These are phyloP conservation scores for Aleiodes alternator DNA, from an alignment of 2,888 invertebrate genomes.

Conservation along the genomic window DNA sequence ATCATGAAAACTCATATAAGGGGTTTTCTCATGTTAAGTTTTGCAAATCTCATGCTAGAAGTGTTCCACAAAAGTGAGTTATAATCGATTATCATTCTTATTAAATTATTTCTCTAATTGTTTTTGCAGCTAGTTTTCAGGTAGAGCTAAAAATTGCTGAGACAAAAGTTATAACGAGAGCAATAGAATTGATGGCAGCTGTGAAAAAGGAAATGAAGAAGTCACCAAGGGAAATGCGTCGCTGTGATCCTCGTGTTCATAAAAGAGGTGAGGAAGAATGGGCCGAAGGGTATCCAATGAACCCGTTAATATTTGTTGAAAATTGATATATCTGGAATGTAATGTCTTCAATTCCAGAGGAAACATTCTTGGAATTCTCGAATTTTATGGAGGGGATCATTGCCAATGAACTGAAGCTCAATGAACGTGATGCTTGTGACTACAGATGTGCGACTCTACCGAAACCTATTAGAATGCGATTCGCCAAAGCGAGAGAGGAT, in stretches of 20 bases:
- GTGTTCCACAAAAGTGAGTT: background rate
- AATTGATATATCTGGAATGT: no score
- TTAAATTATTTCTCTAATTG: background rate
- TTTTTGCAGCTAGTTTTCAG: background rate
- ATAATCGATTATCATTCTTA: background rate
- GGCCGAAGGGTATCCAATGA: no score
- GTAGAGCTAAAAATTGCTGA: background rate
- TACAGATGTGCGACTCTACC: no score
- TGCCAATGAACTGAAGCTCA: no score
- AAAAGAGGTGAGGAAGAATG: background rate
- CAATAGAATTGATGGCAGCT: background rate
- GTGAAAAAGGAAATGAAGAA: slow-evolving; percentile 4
- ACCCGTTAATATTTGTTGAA: no score
- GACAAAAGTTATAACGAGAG: background rate
- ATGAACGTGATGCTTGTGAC: no score
- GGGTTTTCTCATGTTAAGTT: background rate
- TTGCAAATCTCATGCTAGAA: background rate
- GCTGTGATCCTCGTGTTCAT: slow-evolving; percentile 9
- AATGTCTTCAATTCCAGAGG: background rate
- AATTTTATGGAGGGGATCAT: no score
- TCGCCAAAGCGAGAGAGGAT: no score
- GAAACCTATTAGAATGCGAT: no score
- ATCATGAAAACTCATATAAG: background rate
- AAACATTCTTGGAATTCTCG: background rate
- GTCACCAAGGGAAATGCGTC: slow-evolving; percentile 10